Evolutionary conservation across 2,113 vertebrate genomes (phyloP), one percentile per base, ranked within the genome.

Genomic region (Tetrax tetrax): DNA sequence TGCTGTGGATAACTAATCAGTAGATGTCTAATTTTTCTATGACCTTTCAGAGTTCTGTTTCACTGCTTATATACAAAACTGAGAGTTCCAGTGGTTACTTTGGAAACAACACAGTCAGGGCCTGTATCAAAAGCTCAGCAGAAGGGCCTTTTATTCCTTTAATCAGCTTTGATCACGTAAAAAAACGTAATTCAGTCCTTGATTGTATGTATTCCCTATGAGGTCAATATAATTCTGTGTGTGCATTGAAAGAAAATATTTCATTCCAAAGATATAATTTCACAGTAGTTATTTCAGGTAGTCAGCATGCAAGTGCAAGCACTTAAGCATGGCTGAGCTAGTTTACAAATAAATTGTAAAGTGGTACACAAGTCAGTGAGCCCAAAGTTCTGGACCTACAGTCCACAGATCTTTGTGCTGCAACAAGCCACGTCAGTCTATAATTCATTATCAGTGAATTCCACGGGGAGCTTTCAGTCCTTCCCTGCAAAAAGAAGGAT

Each of bases 1-100:
- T n/a, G 77, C 93, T 96, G 38, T 41, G 37, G 88, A 53, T 89
- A 94, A 92, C 65, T 89, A 70, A 92, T 83, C 63, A 86, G 65
- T 8, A 93, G 63, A 70, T 77, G 33, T 78, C 79, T 90, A 60
- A 57, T 48, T 90, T 70, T 94, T 78, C 59, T 90, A 65, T 83
- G 92, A 61, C 92, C 83, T 72, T 54, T 83, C 60, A 90, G 83
- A 89, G 86, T 82, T 91, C 45, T 82, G 37, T 63, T 57, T 77
- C 66, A 54, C 38, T 80, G 87, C 35, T 71, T 94, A 76, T 71
- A 51, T 66, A 84, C 24, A 68, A 84, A 84, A 84, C 12, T 4
- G 43, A 94, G 63, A 53, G 38, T 91, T 87, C 81, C 74, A 96
- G 83, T 84, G 56, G 72, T 94, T 87, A 75, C 41, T 95, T 28